These are phyloP conservation scores for Vimba vimba DNA, from an alignment of 2,113 vertebrate genomes.

Conservation along the genomic window DNA sequence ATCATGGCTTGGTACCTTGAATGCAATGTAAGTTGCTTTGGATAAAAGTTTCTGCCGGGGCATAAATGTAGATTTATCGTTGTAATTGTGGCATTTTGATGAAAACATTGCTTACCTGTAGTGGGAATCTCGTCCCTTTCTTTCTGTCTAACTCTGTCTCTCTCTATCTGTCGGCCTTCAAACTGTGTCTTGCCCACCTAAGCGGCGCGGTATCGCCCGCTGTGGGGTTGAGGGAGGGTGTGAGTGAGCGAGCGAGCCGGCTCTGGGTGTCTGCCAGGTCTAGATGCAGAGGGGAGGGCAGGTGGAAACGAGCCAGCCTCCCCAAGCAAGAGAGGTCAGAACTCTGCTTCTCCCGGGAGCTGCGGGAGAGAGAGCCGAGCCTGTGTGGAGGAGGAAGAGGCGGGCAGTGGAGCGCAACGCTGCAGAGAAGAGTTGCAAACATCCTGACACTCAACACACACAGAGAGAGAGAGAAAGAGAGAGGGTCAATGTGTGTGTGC, in stretches of 20 bases:
- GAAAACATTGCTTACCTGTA: background rate
- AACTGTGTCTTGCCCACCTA: constrained; percentile 60
- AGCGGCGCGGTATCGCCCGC: constrained; percentile 45
- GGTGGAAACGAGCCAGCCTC: constrained; percentile 48
- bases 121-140: constrained; percentile 29
- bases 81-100: background rate
- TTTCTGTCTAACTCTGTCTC: background rate
- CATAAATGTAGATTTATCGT: background rate
- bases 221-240: constrained; percentile 20
- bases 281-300: constrained; percentile 53
- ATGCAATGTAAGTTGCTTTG: background rate
- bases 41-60: background rate
- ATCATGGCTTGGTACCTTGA: background rate
- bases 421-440: constrained; percentile 50
- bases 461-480: background rate
- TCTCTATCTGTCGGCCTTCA: background rate
- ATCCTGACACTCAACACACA: constrained; percentile 32
- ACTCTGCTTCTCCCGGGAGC: constrained; percentile 46
- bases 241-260: constrained; percentile 61
- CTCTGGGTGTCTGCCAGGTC: constrained; percentile 57
- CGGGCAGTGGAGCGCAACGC: constrained; percentile 44
- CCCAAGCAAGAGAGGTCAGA: constrained; percentile 52
- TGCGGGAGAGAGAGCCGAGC: constrained; percentile 39
- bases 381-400: constrained; percentile 46
- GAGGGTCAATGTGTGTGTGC: background rate